Conservation (phyloP, 1,140 invertebrate genomes). For the Papilio polytes region DNA sequence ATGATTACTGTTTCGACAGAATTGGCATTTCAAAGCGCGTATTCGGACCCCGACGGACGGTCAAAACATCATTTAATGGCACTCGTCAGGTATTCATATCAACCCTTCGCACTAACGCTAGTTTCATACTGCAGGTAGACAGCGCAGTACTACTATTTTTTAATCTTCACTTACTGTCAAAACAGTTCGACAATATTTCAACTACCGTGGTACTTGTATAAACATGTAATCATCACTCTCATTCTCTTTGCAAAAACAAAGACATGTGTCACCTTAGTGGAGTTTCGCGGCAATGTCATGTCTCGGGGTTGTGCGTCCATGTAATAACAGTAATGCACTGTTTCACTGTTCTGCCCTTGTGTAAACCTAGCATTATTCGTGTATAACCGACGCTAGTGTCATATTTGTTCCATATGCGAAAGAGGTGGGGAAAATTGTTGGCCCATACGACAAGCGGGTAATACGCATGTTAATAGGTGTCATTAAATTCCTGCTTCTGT, state of each 20-base stretch:
- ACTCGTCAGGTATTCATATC: conserved; percentile 35
- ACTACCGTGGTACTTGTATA: too few relatives aligned
- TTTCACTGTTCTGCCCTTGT: not conserved
- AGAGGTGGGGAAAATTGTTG: conserved; percentile 29
- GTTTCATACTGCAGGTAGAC: not conserved
- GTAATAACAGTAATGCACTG: not conserved
- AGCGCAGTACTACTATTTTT: too few relatives aligned
- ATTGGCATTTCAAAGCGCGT: conserved; percentile 28
- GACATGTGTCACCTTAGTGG: too few relatives aligned
- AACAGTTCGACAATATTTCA: too few relatives aligned
- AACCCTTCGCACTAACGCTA: not conserved
- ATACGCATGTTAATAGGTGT: not conserved
- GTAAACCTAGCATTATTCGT: not conserved
- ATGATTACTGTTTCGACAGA: not conserved
- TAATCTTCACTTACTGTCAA: too few relatives aligned
- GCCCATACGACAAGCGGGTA: not conserved
- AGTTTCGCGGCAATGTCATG: not conserved
- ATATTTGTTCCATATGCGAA: conserved; percentile 12
- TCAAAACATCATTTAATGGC: conserved; percentile 41
- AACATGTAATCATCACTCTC: too few relatives aligned
- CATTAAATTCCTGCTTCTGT: too few relatives aligned
- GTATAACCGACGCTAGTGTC: conserved; percentile 3
- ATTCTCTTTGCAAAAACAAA: too few relatives aligned
- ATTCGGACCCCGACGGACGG: conserved; percentile 28
- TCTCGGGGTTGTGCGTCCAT: not conserved